Base-by-base conservation (phyloP, 2,113 vertebrate species). In the Perognathus longimembris region DNA sequence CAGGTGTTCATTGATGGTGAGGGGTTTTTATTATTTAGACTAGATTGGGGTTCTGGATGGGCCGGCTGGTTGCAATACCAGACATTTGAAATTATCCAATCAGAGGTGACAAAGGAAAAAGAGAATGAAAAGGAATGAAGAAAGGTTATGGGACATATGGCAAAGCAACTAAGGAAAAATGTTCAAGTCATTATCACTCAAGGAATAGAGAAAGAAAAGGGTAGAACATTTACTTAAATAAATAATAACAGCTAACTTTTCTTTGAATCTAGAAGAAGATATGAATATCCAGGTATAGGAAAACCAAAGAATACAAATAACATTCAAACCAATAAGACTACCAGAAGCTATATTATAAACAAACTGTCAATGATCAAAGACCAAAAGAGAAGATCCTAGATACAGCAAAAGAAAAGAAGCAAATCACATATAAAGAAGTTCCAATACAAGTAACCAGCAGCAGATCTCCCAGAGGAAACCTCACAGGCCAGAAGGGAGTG, bases 31-130 rank as follows among this genome's bases (percentile, higher is more conserved):
- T 85, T 93, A 83, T 38, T 83, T 81, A 81, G 54, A 69, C 78
- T 88, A 93, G 78, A 20, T n/a, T 77, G 91, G 78, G 79, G 50
- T 76, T 93, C 91, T 70, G 78, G 61, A 70, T 63, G 38, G 63
- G 38, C 78, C 20, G 85, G 85, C 91, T 93, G 85, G 32, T 93
- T 76, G 63, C 50, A 93, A 88, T 70, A 73, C 91, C 85, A 76
- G 42, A 75, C 63, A 93, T 83, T 63, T 77, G 71, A 83, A 67
- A 88, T 38, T 88, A 77, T 88, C 91, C 85, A 88, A 36, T 77
- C 38, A 88, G 38, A 83, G 38, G 70, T 26, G n/a, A 83, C 67
- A 93, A 76, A 88, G 11, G 59, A 8, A 67, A 88, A 93, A 93
- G 69, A 82, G 77, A 88, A 82, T 45, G 61, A 88, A 88, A 88